Evolutionary conservation across 64 coral and sea anemone genomes (phyloP).

Genomic region (Exaiptasia diaphana): DNA sequence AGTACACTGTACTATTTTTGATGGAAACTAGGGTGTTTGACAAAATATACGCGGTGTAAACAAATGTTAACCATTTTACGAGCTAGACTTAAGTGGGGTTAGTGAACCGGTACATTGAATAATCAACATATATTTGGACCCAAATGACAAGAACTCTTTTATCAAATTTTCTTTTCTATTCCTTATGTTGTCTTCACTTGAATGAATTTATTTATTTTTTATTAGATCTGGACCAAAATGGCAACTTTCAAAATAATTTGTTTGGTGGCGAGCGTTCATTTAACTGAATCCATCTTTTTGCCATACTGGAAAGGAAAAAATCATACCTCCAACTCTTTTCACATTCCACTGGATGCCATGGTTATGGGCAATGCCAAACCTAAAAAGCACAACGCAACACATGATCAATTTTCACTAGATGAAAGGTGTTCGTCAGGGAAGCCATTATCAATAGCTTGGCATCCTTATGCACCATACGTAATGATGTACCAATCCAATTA

Average conservation of each 20-base stretch:
- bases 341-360: neutral
- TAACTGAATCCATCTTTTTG: slow-evolving; percentile 21
- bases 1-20: no score
- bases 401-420: slow-evolving; percentile 55
- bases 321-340: slow-evolving; percentile 23
- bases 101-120: no score
- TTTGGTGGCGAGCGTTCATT: neutral
- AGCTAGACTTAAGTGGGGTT: no score
- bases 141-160: no score
- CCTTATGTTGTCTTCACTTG: neutral
- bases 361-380: neutral
- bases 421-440: slow-evolving; percentile 57
- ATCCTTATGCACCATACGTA: slow-evolving; percentile 55
- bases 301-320: slow-evolving; percentile 59
- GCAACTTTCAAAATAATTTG: neutral
- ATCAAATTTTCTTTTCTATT: no score
- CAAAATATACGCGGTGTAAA: no score
- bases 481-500: slow-evolving; percentile 25
- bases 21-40: no score
- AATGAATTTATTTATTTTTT: neutral
- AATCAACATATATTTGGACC: no score
- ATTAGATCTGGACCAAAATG: neutral
- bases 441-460: slow-evolving; percentile 80
- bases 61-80: no score
- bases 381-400: neutral